Evolutionary conservation across 2,888 invertebrate genomes (phyloP).

Genomic region (Mythimna impura): DNA sequence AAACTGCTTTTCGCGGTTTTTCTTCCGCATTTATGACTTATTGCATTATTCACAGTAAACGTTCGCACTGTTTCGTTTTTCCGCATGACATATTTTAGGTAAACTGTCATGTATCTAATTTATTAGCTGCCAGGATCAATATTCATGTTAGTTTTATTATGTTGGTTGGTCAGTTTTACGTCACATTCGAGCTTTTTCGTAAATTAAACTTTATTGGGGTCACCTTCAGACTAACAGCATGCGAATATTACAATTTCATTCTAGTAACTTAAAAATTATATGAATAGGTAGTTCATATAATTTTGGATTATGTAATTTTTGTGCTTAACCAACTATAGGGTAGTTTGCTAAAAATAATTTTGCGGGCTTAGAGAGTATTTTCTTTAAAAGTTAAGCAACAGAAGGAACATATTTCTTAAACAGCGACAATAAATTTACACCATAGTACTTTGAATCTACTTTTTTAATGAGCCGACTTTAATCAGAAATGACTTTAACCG

Average conservation of each 20-base stretch:
- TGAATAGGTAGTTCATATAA: neutral
- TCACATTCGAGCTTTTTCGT: constrained; percentile 2
- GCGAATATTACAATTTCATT: neutral
- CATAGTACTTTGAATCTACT: neutral
- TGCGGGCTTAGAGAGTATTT: neutral
- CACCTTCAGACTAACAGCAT: neutral
- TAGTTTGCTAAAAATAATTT: neutral
- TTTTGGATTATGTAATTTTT: neutral
- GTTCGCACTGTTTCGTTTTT: constrained; percentile 1
- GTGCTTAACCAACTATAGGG: neutral
- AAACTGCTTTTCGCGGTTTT: constrained; percentile 2
- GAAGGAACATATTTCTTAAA: too few species aligned
- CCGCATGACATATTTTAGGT: constrained; percentile 1
- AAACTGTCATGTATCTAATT: neutral
- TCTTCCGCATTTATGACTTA: constrained; percentile 19
- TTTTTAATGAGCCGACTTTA: neutral
- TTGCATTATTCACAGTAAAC: constrained; percentile 18
- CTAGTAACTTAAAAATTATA: neutral
- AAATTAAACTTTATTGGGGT: neutral
- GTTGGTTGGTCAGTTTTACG: neutral
- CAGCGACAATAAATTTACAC: neutral
- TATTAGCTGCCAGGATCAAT: neutral
- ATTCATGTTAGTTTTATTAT: neutral
- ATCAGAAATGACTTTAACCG: too few species aligned
- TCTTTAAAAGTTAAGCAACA: too few species aligned